These are phyloP conservation scores for Bactericera cockerelli DNA, from an alignment of 1,140 invertebrate species.

Conservation along the genomic window DNA sequence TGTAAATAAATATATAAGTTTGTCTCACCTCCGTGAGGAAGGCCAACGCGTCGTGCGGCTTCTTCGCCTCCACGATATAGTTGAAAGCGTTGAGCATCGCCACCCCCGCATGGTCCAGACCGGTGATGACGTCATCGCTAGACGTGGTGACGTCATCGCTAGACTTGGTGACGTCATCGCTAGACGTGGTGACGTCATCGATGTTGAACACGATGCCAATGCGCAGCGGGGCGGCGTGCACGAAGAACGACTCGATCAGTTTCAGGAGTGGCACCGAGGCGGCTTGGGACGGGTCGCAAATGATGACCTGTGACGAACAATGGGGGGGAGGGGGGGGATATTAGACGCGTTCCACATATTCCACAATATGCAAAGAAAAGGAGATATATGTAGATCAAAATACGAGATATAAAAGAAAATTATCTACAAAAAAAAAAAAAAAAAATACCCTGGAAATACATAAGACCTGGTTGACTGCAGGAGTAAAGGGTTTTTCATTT, in stretches of 20 bases:
- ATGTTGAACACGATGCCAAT: slow-evolving; percentile 82
- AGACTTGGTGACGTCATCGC: too few relatives aligned
- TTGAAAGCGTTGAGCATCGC: slow-evolving; percentile 83
- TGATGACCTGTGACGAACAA: slow-evolving; percentile 60
- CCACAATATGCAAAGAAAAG: too few relatives aligned
- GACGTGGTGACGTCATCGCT: too few relatives aligned
- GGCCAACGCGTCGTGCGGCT: slow-evolving; percentile 51
- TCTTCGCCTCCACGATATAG: slow-evolving; percentile 66
- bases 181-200: slow-evolving; percentile 37
- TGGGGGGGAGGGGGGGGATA: too few relatives aligned
- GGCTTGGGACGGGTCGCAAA: slow-evolving; percentile 69
- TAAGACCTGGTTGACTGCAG: too few relatives aligned
- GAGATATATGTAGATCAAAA: too few relatives aligned
- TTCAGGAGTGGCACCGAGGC: slow-evolving; percentile 57
- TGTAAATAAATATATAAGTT: too few relatives aligned
- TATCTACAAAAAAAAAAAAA: too few relatives aligned
- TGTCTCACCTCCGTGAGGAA: slow-evolving; percentile 63
- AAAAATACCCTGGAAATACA: too few relatives aligned
- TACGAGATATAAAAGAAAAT: too few relatives aligned
- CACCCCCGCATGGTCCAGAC: slow-evolving; percentile 56
- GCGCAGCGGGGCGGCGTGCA: slow-evolving; percentile 72
- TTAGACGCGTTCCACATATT: too few relatives aligned
- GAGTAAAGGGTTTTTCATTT: too few relatives aligned
- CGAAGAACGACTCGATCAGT: slow-evolving; percentile 78
- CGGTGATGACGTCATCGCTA: slow-evolving; percentile 31